These are phyloP conservation scores for Graphium colonna DNA, from an alignment of 2,888 invertebrate genomes.

Conservation along the genomic window DNA sequence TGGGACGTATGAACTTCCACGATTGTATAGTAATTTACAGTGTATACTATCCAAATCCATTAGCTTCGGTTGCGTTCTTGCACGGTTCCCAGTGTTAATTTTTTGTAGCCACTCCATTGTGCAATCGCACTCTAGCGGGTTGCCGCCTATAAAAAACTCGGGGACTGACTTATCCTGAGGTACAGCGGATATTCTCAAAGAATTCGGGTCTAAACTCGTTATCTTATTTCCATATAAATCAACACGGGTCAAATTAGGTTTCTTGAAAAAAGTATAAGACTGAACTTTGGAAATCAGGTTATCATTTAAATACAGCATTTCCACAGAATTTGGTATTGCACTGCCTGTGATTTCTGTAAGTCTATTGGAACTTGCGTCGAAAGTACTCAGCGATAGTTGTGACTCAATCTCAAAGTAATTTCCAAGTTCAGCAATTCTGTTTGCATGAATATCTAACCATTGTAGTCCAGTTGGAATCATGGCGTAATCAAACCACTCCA, in stretches of 20 bases:
- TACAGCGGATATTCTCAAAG: constrained; percentile 87
- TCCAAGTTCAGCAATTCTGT: constrained; percentile 89
- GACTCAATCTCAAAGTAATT: constrained; percentile 92
- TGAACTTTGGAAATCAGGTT: constrained; percentile 91
- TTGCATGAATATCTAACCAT: constrained; percentile 92
- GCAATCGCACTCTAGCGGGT: constrained; percentile 93
- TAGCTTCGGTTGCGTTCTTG: constrained; percentile 88
- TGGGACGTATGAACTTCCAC: constrained; percentile 86
- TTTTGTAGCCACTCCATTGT: constrained; percentile 95
- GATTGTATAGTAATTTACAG: constrained; percentile 89
- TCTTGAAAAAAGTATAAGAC: constrained; percentile 92
- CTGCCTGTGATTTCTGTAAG: constrained; percentile 90
- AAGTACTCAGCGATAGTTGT: constrained; percentile 87
- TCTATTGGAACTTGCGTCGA: constrained; percentile 91
- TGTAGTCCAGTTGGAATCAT: constrained; percentile 91
- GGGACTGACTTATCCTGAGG: constrained; percentile 86
- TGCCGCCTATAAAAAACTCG: constrained; percentile 91
- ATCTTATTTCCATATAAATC: constrained; percentile 91
- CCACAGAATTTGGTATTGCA: constrained; percentile 90
- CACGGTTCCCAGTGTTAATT: constrained; percentile 86
- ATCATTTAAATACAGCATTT: constrained; percentile 88
- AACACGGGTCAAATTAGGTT: constrained; percentile 90
- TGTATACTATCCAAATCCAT: constrained; percentile 91
- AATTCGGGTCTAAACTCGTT: constrained; percentile 86
- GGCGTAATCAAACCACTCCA: constrained; percentile 91